Evolutionary conservation across 2,113 vertebrate species (phyloP).

Genomic region (Uropsilus gracilis): DNA sequence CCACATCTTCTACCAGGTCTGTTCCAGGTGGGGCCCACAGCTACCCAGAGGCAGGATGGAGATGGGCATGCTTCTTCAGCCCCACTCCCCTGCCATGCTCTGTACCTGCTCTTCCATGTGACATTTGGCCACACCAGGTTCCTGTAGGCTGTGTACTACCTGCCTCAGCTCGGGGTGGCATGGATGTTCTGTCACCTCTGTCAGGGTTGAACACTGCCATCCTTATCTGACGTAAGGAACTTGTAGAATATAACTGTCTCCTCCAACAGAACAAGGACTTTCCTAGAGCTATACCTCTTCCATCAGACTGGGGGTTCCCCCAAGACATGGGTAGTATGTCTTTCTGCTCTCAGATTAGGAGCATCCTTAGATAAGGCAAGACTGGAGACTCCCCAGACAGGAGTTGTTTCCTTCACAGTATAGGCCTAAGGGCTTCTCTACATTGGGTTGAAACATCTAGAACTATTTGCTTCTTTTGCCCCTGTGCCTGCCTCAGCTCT

Average conservation of each 20-base stretch:
- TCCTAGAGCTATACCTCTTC: background rate
- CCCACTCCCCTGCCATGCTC: fast-evolving
- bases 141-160: background rate
- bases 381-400: background rate
- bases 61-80: background rate
- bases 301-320: background rate
- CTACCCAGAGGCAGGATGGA: background rate
- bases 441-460: background rate
- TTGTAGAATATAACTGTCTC: background rate
- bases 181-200: too few relatives aligned
- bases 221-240: background rate
- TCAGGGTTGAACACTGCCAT: background rate
- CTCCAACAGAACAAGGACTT: background rate
- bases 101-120: background rate
- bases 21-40: constrained; percentile 29
- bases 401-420: background rate
- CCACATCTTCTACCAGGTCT: constrained; percentile 98
- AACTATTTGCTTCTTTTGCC: background rate
- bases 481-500: background rate
- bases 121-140: background rate
- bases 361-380: background rate
- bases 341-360: background rate
- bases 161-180: too few relatives aligned
- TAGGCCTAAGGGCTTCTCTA: background rate
- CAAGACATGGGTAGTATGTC: background rate